Evolutionary conservation across 1,140 invertebrate genomes (phyloP).

Genomic region (Drosophila funebris): DNA sequence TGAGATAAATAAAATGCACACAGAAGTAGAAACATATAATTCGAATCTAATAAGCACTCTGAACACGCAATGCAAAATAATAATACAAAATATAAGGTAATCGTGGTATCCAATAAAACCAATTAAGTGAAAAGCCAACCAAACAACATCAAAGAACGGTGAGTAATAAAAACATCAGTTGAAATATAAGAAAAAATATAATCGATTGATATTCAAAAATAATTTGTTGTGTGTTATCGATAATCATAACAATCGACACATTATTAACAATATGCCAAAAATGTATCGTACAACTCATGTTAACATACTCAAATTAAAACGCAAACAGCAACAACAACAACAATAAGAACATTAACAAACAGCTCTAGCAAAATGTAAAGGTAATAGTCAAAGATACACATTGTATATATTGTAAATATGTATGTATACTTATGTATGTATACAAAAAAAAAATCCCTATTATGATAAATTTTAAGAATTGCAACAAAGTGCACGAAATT

Average conservation of each 20-base stretch:
- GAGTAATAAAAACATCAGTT: not conserved
- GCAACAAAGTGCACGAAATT: not conserved
- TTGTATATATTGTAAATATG: not conserved
- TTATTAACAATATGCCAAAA: conserved; percentile 5
- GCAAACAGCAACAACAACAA: conserved; percentile 21
- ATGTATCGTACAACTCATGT: not conserved
- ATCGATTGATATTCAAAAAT: not conserved
- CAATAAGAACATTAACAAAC: conserved; percentile 7
- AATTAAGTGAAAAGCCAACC: not conserved
- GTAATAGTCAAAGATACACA: not conserved
- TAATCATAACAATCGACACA: conserved; percentile 12
- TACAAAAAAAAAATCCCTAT: not conserved
- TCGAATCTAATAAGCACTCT: not conserved
- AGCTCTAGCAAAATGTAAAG: conserved; percentile 14
- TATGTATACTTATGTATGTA: not conserved
- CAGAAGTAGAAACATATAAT: not conserved
- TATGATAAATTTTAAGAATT: conserved; percentile 5
- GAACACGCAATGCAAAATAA: not conserved
- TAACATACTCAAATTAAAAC: conserved; percentile 8
- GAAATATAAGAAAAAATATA: not conserved
- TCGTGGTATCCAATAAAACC: not conserved
- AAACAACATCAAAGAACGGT: not conserved
- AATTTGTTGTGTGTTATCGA: not conserved
- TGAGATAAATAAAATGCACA: not conserved
- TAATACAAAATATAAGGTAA: not conserved